Conservation (phyloP, 2,797 vertebrate genomes). For the Chanos chanos region DNA sequence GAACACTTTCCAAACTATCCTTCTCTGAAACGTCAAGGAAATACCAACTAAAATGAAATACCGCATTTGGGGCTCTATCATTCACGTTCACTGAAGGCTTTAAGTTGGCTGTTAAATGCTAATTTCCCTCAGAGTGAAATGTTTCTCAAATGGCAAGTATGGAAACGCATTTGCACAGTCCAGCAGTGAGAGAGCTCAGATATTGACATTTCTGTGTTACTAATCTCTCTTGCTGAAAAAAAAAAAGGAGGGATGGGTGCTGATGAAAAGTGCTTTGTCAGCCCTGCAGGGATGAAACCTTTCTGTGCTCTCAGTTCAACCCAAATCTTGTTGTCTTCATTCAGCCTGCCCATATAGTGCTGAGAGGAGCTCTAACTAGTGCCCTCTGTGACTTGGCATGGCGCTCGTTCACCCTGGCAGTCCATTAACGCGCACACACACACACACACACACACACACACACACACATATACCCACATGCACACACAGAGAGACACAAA, state of each 20-base stretch:
- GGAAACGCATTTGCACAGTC: no score
- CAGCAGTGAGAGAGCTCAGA: not conserved
- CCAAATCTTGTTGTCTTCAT: not conserved
- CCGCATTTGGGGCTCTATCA: not conserved
- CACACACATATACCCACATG: no score
- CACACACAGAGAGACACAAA: no score
- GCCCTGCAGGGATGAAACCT: not conserved
- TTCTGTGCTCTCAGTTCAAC: not conserved
- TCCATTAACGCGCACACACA: not conserved
- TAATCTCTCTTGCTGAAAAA: not conserved
- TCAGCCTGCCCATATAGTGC: conserved; percentile 1
- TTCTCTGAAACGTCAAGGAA: no score
- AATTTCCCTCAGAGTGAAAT: no score
- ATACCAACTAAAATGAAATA: not conserved
- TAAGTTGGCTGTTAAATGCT: no score
- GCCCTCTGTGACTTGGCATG: not conserved
- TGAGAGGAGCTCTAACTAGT: conserved; percentile 8
- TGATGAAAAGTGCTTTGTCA: not conserved
- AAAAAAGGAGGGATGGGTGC: not conserved
- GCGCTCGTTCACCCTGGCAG: not conserved
- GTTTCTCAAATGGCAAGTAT: no score
- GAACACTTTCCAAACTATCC: no score
- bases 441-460: not conserved
- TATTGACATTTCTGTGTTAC: not conserved
- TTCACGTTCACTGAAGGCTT: not conserved